phyloP scores from a whole-genome alignment of 2,888 invertebrate species.

The Drosophila multiciliata region DNA sequence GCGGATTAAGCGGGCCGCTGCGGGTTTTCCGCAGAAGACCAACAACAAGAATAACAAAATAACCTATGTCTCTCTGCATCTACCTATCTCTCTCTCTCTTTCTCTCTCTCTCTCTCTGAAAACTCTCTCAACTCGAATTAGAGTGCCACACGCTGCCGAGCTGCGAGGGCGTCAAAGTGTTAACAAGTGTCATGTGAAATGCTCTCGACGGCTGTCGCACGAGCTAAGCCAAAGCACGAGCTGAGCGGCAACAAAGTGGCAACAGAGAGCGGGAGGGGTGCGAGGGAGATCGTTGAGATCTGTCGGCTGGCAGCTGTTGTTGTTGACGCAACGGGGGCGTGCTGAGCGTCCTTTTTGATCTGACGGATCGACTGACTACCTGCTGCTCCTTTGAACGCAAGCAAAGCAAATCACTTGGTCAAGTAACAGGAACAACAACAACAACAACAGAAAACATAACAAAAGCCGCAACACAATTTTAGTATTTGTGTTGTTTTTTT shows the following conservation, averaged over 20 bases:
- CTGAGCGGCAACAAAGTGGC: neutral
- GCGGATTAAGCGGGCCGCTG: constrained; percentile 63
- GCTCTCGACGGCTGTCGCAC: constrained; percentile 58
- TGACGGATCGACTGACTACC: constrained; percentile 33
- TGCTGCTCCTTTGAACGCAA: constrained; percentile 47
- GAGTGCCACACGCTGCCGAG: constrained; percentile 46
- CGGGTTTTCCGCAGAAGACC: constrained; percentile 63
- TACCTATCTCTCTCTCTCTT: neutral
- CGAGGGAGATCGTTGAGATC: neutral
- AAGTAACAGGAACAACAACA: constrained; percentile 50
- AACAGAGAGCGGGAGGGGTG: neutral
- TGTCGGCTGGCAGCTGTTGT: constrained; percentile 33
- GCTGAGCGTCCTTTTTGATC: constrained; percentile 22
- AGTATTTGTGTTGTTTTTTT: neutral
- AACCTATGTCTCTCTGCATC: neutral
- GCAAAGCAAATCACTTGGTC: constrained; percentile 76
- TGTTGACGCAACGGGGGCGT: constrained; percentile 52
- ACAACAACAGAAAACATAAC: constrained; percentile 4
- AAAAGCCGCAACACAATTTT: constrained; percentile 9
- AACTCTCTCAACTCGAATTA: constrained; percentile 63
- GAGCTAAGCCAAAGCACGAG: constrained; percentile 50
- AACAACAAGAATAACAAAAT: constrained; percentile 18
- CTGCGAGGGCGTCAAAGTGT: constrained; percentile 73
- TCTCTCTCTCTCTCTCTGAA: neutral
- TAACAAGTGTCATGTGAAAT: constrained; percentile 82